These are phyloP conservation scores for Nycticryphes semicollaris DNA, from an alignment of 2,113 vertebrate genomes.

Conservation along the genomic window DNA sequence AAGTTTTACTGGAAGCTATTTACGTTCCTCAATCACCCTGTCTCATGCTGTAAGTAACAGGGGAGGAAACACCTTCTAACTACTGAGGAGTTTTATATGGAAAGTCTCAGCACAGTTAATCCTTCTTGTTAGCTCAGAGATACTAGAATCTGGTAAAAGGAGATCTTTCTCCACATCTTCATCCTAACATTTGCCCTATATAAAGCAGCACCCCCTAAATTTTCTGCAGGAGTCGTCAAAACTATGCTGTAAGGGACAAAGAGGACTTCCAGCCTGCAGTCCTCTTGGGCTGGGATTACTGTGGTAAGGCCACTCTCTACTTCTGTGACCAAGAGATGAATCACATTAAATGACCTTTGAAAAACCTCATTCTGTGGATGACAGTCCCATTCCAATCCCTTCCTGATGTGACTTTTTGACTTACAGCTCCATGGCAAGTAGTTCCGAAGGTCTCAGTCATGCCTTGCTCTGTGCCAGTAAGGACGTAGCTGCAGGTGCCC, in stretches of 20 bases:
- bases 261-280: background rate
- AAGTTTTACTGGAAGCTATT: background rate
- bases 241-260: background rate
- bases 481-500: conserved; percentile 98
- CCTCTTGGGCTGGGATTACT: background rate
- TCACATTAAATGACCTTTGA: background rate
- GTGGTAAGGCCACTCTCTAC: background rate
- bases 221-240: background rate
- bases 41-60: background rate
- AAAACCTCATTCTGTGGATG: background rate
- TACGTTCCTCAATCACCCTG: background rate
- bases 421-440: conserved; percentile 96
- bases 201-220: background rate
- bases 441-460: conserved; percentile 99
- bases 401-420: conserved; percentile 27
- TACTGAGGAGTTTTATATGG: background rate
- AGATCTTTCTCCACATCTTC: background rate
- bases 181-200: background rate
- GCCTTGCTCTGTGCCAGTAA: conserved; percentile 95
- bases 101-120: background rate
- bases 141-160: background rate
- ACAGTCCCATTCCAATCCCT: background rate
- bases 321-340: background rate
- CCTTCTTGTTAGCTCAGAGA: background rate
- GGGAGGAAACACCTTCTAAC: background rate